A percentile compares a stretch with the other conserved stretches of the same genome.
phyloP scores from a whole-genome alignment of 2,888 invertebrate species.

The Drosophila siamana region DNA sequence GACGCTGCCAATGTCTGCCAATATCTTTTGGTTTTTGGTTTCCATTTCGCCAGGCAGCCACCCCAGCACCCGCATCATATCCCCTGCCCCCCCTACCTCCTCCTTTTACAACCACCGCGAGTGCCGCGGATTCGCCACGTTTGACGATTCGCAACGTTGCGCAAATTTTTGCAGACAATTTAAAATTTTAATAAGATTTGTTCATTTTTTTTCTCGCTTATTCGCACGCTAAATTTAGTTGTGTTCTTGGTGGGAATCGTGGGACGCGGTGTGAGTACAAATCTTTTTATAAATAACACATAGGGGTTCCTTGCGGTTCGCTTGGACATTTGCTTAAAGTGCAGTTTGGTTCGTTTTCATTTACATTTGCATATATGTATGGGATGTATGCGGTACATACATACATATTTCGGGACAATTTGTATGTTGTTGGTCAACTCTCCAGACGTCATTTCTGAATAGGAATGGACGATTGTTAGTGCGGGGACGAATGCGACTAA shows the following conservation, averaged over 20 bases:
- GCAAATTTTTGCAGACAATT: conserved; percentile 76
- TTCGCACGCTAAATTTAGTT: conserved; percentile 70
- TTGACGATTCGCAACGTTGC: conserved; percentile 66
- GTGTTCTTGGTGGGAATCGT: neutral
- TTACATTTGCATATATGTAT: conserved; percentile 3
- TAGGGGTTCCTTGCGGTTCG: conserved; percentile 42
- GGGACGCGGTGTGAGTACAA: neutral
- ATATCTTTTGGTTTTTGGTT: conserved; percentile 62
- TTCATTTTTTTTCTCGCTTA: conserved; percentile 13
- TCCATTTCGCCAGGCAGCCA: conserved; percentile 67
- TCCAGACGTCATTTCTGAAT: conserved; percentile 5
- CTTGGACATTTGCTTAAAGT: conserved; percentile 19
- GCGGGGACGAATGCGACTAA: conserved; percentile 35
- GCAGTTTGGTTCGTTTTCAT: conserved; percentile 20
- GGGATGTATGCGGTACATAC: neutral
- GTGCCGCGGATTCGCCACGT: neutral
- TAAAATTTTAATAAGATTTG: conserved; percentile 71
- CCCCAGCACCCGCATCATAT: no score
- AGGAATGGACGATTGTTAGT: neutral
- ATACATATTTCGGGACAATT: conserved; percentile 60
- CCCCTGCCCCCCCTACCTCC: no score
- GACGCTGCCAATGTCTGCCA: conserved; percentile 49
- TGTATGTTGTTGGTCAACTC: conserved; percentile 34
- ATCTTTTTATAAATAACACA: conserved; percentile 58
- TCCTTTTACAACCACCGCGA: neutral